Evolutionary conservation across 2,113 vertebrate species (phyloP), one percentile per base, ranked within the genome.

Genomic region (Gallinago media): DNA sequence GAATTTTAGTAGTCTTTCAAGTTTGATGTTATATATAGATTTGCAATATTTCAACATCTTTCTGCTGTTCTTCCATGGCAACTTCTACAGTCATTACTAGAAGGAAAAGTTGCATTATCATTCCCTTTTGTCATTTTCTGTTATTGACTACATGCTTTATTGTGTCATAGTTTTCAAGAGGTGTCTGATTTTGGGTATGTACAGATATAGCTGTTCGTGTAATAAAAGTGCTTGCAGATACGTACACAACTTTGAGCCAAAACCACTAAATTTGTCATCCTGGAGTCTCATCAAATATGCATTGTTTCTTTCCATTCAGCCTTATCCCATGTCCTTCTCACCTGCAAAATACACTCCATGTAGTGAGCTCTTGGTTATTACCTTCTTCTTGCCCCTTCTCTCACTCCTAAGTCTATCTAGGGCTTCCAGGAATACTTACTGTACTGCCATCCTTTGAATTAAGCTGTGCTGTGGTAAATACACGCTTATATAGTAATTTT

Each of bases 401-500:
- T 88, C 21, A 83, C 5, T 29, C 12, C 22, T 36, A 23, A 11
- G 32, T 65, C 32, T 44, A 72, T 77, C 9, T 75, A 66, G 66
- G 89, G 52, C 61, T 95, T 77, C 61, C 52, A 88, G 8, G 56
- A 88, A 42, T n/a, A 27, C 8, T 54, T 74, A 71, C 59, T 71
- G 66, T 92, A 83, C 54, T 23, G 27, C 9, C 55, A 47, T 85
- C 38, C 7, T 83, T 89, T 93, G 79, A 82, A 73, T 92, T 88
- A 92, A 91, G 26, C 8, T 81, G 55, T 42, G n/a, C 66, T 63
- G 23, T 58, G 19, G 46, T 70, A 93, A 94, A 73, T 92, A 19
- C 94, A 84, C 52, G 7, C 70, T 91, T 94, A 89, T 92, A 59
- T 82, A 56, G 63, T 90, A 89, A 88, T 92, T 89, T 96, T 46